These are phyloP conservation scores for Lathronympha strigana DNA, from an alignment of 2,888 invertebrate species.

Conservation along the genomic window DNA sequence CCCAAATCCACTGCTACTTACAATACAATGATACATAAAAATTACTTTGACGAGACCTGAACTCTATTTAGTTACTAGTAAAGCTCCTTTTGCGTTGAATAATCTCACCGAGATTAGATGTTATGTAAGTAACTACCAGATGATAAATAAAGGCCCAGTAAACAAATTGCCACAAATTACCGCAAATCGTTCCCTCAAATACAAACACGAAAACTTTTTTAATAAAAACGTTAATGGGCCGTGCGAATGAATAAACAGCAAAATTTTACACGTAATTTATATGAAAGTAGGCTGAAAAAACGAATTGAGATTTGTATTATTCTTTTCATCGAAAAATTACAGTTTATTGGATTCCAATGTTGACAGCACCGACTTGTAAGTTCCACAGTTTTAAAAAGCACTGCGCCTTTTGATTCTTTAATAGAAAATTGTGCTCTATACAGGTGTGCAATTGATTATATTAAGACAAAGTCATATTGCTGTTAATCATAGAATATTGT, in stretches of 20 bases:
- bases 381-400: too few species aligned
- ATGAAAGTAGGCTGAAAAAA: slow-evolving; percentile 45
- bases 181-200: slow-evolving; percentile 45
- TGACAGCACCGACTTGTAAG: too few species aligned
- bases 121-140: not conserved
- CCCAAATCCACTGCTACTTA: not conserved
- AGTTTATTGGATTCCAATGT: too few species aligned
- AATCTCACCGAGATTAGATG: not conserved
- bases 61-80: not conserved
- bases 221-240: slow-evolving; percentile 47
- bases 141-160: slow-evolving; percentile 30
- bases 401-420: too few species aligned
- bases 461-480: too few species aligned
- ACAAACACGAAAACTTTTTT: slow-evolving; percentile 48
- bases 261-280: slow-evolving; percentile 44
- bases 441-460: too few species aligned
- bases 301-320: too few species aligned
- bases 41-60: too few species aligned
- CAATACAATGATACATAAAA: not conserved
- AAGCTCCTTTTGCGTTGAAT: not conserved
- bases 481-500: too few species aligned
- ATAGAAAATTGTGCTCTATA: too few species aligned
- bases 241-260: slow-evolving; percentile 45
- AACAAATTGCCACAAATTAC: slow-evolving; percentile 37
- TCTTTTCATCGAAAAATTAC: too few species aligned